A percentile compares a stretch with the other conserved stretches of the same genome.
phyloP scores from a whole-genome alignment of 2,888 invertebrate species.

The Calameuta filiformis region DNA sequence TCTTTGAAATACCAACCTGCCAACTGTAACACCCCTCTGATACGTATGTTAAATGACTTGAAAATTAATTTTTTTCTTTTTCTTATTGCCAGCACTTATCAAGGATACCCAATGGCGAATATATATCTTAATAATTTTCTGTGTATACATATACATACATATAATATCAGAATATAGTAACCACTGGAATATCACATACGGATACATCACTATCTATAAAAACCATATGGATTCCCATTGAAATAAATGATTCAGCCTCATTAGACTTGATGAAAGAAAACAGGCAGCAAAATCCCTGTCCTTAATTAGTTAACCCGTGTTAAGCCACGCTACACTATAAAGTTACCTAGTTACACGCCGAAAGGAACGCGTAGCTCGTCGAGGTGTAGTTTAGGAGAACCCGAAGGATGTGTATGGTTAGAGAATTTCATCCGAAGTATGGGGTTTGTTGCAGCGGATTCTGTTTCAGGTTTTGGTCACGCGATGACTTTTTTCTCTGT shows the following conservation, averaged over 20 bases:
- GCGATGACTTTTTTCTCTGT: slow-evolving; percentile 64
- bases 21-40: not conserved
- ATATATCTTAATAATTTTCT: not conserved
- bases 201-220: not conserved
- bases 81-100: not conserved
- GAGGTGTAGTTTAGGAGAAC: slow-evolving; percentile 6
- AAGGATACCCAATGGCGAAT: not conserved
- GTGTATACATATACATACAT: no score
- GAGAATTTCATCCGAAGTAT: slow-evolving; percentile 46
- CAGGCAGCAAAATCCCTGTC: not conserved
- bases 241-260: not conserved
- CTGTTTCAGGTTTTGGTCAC: slow-evolving; percentile 63
- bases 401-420: slow-evolving; percentile 34
- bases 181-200: not conserved
- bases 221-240: not conserved
- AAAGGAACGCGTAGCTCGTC: not conserved
- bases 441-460: slow-evolving; percentile 50
- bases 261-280: not conserved
- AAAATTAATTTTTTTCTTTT: not conserved
- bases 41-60: not conserved
- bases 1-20: not conserved
- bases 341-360: slow-evolving; percentile 4
- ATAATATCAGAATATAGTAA: not conserved
- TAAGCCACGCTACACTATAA: not conserved
- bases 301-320: not conserved